Conservation (phyloP, 1,140 invertebrate species). For the Nephila pilipes region DNA sequence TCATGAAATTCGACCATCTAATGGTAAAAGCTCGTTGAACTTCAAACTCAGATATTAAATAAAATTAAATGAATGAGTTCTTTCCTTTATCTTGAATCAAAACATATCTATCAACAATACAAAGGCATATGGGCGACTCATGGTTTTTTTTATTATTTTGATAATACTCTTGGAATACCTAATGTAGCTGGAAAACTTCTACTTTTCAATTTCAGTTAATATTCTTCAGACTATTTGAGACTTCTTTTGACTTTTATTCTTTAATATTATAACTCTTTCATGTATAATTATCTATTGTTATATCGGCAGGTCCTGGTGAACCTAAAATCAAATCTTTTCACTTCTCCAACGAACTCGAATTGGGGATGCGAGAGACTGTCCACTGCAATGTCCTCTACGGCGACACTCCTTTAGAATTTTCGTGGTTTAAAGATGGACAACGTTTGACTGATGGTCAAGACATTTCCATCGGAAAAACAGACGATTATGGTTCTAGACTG, state of each 20-base stretch:
- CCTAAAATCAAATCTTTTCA: conserved; percentile 80
- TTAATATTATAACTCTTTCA: not conserved
- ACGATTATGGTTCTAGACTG: conserved; percentile 18
- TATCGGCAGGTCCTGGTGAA: conserved; percentile 81
- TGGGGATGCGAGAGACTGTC: conserved; percentile 85
- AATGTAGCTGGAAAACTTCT: no score
- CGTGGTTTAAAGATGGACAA: conserved; percentile 76
- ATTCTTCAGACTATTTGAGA: not conserved
- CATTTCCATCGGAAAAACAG: not conserved
- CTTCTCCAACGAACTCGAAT: conserved; percentile 7
- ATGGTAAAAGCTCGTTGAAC: no score
- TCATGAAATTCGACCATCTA: no score
- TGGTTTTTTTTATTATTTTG: not conserved
- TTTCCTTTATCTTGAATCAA: no score
- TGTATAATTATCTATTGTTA: not conserved
- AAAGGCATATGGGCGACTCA: not conserved
- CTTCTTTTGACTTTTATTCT: not conserved
- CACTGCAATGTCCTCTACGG: conserved; percentile 80
- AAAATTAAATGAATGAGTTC: no score
- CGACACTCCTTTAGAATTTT: conserved; percentile 77
- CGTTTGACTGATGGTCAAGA: not conserved
- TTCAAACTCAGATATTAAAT: no score
- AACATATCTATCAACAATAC: no score
- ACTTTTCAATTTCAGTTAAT: no score
- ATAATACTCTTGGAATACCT: not conserved